Evolutionary conservation across 2,888 invertebrate genomes (phyloP).

Genomic region (Meliscaeva auricollis): DNA sequence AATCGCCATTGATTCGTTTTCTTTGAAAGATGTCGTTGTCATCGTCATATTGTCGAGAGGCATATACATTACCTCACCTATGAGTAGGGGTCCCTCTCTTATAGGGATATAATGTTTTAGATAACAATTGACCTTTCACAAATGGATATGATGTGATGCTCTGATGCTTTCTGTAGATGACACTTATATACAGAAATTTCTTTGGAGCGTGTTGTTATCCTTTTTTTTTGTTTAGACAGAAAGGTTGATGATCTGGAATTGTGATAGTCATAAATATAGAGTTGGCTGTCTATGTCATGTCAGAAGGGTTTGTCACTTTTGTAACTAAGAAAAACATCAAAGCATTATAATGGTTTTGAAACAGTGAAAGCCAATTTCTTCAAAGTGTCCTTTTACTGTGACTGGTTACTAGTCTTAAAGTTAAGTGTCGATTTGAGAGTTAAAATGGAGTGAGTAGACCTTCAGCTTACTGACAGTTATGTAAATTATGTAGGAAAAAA

Average conservation of each 20-base stretch:
- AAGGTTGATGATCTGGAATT: slow-evolving; percentile 10
- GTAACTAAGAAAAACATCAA: too few species aligned
- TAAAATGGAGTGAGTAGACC: too few species aligned
- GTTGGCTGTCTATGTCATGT: background rate
- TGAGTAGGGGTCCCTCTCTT: background rate
- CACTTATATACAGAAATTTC: too few species aligned
- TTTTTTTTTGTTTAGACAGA: background rate
- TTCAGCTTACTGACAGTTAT: too few species aligned
- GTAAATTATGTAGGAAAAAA: too few species aligned
- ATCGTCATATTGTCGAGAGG: background rate
- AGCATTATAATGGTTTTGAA: too few species aligned
- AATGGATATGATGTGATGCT: background rate
- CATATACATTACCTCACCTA: background rate
- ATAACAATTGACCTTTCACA: slow-evolving; percentile 25
- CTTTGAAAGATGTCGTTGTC: slow-evolving; percentile 1
- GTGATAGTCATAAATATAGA: background rate
- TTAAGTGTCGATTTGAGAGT: too few species aligned
- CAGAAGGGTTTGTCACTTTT: background rate
- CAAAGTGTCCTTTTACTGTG: too few species aligned
- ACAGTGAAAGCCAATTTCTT: too few species aligned
- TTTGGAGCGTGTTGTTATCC: background rate
- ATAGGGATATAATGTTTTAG: background rate
- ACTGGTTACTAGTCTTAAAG: too few species aligned
- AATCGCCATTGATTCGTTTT: slow-evolving; percentile 19
- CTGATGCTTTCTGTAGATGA: background rate